These are phyloP conservation scores for Erpornis zantholeuca DNA, from an alignment of 2,113 vertebrate genomes.

Conservation along the genomic window DNA sequence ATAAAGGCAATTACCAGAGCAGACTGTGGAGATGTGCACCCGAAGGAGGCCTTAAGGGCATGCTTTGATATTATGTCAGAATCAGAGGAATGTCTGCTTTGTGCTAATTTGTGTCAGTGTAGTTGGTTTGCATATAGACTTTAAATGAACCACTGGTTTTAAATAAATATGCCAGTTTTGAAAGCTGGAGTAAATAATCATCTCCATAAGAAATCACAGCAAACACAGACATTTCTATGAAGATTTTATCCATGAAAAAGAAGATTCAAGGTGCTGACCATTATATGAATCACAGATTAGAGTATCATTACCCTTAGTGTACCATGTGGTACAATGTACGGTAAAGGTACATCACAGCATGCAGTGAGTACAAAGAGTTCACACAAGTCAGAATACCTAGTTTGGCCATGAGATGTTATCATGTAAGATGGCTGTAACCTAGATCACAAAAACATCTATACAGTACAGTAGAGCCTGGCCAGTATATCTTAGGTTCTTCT, in stretches of 20 bases:
- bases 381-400: background rate
- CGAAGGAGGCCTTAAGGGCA: background rate
- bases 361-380: background rate
- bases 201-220: background rate
- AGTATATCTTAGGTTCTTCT: background rate
- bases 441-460: background rate
- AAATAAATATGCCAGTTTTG: background rate
- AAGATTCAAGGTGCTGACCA: background rate
- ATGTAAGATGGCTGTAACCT: background rate
- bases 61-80: constrained; percentile 2
- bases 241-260: background rate
- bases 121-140: background rate
- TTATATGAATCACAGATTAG: background rate
- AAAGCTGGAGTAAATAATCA: background rate
- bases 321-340: background rate
- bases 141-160: background rate
- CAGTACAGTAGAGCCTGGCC: background rate
- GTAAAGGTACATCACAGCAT: too few relatives aligned
- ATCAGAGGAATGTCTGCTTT: constrained; percentile 19
- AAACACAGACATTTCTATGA: background rate
- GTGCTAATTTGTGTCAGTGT: constrained; percentile 23
- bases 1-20: constrained; percentile 28
- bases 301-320: background rate
- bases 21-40: background rate
- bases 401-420: background rate